These are phyloP conservation scores for Aythya baeri DNA, from an alignment of 2,113 vertebrate species.

Conservation along the genomic window DNA sequence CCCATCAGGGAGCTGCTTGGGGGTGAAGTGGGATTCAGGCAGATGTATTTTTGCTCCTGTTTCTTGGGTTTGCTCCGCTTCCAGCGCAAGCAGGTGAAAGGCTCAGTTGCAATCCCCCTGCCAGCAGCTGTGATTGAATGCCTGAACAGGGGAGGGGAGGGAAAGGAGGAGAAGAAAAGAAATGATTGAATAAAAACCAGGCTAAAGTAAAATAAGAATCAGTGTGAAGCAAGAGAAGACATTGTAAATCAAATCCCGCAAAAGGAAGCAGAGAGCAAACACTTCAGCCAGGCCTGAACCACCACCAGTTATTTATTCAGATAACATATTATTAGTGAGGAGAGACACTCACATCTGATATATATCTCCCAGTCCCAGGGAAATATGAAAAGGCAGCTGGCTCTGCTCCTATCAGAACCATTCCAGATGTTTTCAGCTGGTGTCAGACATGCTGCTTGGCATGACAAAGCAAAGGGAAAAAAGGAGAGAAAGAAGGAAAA, in stretches of 20 bases:
- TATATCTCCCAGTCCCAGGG: slow-evolving; percentile 19
- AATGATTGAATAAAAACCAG: slow-evolving; percentile 14
- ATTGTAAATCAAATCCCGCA: slow-evolving; percentile 61
- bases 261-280: slow-evolving; percentile 48
- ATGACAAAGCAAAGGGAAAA: slow-evolving; percentile 28
- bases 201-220: slow-evolving; percentile 58
- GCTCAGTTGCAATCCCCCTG: neutral
- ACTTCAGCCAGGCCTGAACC: slow-evolving; percentile 49
- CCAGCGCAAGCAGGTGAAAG: neutral
- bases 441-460: slow-evolving; percentile 31
- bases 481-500: neutral
- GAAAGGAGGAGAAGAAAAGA: neutral
- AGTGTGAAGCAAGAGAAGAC: slow-evolving; percentile 35
- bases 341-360: slow-evolving; percentile 55
- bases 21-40: neutral
- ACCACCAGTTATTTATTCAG: slow-evolving; percentile 69
- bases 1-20: neutral
- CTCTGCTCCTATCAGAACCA: slow-evolving; percentile 51
- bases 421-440: slow-evolving; percentile 72
- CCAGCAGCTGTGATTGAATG: slow-evolving; percentile 36
- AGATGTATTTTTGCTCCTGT: neutral
- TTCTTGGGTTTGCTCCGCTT: neutral
- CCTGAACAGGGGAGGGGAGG: neutral
- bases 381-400: slow-evolving; percentile 64
- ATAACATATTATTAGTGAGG: slow-evolving; percentile 63